Conservation (phyloP, 2,797 vertebrate species). For the Choloepus didactylus region DNA sequence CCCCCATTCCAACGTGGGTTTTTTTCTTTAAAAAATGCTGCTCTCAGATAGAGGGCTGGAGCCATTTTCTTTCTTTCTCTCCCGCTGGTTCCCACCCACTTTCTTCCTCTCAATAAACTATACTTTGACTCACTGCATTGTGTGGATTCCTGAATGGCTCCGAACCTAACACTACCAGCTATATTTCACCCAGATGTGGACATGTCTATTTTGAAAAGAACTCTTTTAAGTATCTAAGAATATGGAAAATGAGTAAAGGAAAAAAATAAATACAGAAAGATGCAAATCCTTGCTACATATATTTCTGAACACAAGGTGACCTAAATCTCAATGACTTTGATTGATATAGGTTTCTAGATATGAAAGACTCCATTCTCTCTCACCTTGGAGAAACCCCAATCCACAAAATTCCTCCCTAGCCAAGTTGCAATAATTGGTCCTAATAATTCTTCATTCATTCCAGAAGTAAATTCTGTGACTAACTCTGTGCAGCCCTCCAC, state of each 20-base stretch:
- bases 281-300: neutral
- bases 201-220: conserved; percentile 11
- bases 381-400: neutral
- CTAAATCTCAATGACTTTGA: neutral
- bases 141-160: too few species aligned
- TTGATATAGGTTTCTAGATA: neutral
- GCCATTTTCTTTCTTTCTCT: too few species aligned
- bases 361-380: neutral
- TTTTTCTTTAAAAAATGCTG: too few species aligned
- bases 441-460: neutral
- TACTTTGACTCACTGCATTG: too few species aligned
- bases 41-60: too few species aligned
- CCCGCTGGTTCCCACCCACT: too few species aligned
- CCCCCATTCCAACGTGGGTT: too few species aligned
- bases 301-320: neutral
- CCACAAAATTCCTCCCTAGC: neutral
- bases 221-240: neutral
- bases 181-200: neutral
- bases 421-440: neutral
- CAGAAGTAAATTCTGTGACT: neutral
- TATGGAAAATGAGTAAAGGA: neutral
- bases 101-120: too few species aligned
- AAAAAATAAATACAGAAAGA: neutral
- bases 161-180: neutral
- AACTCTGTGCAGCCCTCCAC: neutral